These are phyloP conservation scores for Bruchidius siliquastri DNA, from an alignment of 2,888 invertebrate genomes.

Conservation along the genomic window DNA sequence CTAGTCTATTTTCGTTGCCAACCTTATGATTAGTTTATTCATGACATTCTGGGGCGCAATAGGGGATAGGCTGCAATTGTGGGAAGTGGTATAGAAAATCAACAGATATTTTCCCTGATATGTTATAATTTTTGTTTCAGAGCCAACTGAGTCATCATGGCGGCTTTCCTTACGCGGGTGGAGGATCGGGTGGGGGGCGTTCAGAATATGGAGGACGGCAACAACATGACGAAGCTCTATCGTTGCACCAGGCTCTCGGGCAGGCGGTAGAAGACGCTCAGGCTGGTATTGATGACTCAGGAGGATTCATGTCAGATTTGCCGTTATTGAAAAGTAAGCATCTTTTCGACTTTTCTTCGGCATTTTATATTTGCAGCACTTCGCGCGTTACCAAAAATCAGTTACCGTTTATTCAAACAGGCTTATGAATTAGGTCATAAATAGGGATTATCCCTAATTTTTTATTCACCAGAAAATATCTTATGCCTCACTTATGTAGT, in stretches of 20 bases:
- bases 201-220: slow-evolving; percentile 44
- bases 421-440: too few species aligned
- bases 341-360: neutral
- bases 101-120: neutral
- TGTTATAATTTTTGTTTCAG: slow-evolving; percentile 29
- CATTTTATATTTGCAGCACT: too few species aligned
- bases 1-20: too few species aligned
- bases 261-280: slow-evolving; percentile 63
- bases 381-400: too few species aligned
- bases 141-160: slow-evolving; percentile 45
- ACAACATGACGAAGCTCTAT: slow-evolving; percentile 66
- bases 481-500: too few species aligned
- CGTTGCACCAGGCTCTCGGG: slow-evolving; percentile 77
- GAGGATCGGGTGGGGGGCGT: slow-evolving; percentile 55
- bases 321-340: slow-evolving; percentile 86
- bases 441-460: too few species aligned
- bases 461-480: too few species aligned
- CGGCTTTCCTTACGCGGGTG: slow-evolving; percentile 50
- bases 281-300: slow-evolving; percentile 75
- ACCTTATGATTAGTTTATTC: too few species aligned
- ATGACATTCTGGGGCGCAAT: too few species aligned
- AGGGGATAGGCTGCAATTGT: too few species aligned
- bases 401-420: too few species aligned
- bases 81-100: too few species aligned
- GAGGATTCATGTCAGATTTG: slow-evolving; percentile 84